These are phyloP conservation scores for Corythornis cristatus DNA, from an alignment of 2,113 vertebrate species.

Conservation along the genomic window DNA sequence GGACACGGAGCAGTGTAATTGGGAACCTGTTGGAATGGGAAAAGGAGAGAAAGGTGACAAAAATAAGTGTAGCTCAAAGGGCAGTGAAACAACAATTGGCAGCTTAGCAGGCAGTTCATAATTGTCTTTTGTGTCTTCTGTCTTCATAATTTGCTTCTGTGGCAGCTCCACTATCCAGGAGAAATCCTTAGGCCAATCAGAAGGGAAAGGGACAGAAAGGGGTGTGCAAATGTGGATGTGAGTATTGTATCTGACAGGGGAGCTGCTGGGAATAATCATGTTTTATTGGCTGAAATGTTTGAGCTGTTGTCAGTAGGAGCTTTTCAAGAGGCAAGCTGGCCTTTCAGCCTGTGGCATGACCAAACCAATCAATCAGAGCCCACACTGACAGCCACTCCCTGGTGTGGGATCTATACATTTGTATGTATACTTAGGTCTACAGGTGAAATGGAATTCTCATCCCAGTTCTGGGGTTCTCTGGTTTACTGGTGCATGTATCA, in stretches of 20 bases:
- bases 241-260: neutral
- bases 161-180: neutral
- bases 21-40: neutral
- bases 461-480: neutral
- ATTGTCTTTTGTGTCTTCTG: neutral
- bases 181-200: neutral
- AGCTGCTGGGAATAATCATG: neutral
- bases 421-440: no score
- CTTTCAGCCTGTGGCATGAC: neutral
- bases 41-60: neutral
- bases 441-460: neutral
- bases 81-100: neutral
- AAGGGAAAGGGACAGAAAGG: neutral
- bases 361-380: neutral
- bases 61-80: neutral
- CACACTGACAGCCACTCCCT: neutral
- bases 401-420: neutral
- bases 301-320: neutral
- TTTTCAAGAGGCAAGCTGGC: neutral
- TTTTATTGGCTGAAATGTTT: neutral
- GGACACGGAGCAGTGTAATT: neutral
- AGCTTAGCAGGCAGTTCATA: neutral
- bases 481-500: fast-evolving
- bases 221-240: neutral
- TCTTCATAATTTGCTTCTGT: neutral